phyloP scores from a whole-genome alignment of 2,797 vertebrate genomes.

The Percopsis omiscomaycus region DNA sequence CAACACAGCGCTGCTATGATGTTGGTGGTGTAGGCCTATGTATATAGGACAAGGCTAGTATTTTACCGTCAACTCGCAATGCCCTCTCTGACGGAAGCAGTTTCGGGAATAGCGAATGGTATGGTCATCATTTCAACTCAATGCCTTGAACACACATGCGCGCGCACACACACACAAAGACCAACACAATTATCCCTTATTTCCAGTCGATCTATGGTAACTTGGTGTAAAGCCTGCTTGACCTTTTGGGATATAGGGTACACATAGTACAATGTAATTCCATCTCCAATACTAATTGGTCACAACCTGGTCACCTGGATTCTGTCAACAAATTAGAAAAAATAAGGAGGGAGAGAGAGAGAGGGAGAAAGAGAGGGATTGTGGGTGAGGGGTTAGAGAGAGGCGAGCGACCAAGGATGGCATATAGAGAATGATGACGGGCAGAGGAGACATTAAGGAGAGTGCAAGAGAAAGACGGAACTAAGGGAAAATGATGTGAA shows the following conservation, averaged over 20 bases:
- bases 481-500: neutral
- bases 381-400: neutral
- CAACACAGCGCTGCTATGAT: no score
- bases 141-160: neutral
- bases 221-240: constrained; percentile 16
- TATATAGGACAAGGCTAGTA: no score
- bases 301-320: constrained; percentile 10
- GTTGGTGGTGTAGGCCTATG: no score
- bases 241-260: neutral
- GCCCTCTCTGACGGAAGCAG: neutral
- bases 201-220: constrained; percentile 22
- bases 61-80: no score
- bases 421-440: neutral
- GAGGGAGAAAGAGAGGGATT: neutral
- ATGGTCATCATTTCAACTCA: no score
- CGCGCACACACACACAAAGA: neutral
- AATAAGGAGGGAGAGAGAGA: neutral
- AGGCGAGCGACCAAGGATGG: neutral
- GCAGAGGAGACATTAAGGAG: neutral
- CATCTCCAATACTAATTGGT: constrained; percentile 6
- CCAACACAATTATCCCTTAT: constrained; percentile 1
- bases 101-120: no score
- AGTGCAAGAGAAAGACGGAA: neutral
- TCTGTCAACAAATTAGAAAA: constrained; percentile 7
- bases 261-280: constrained; percentile 7